These are phyloP conservation scores for Dolichoris vasculosae DNA, from an alignment of 1,140 invertebrate species.

Conservation along the genomic window DNA sequence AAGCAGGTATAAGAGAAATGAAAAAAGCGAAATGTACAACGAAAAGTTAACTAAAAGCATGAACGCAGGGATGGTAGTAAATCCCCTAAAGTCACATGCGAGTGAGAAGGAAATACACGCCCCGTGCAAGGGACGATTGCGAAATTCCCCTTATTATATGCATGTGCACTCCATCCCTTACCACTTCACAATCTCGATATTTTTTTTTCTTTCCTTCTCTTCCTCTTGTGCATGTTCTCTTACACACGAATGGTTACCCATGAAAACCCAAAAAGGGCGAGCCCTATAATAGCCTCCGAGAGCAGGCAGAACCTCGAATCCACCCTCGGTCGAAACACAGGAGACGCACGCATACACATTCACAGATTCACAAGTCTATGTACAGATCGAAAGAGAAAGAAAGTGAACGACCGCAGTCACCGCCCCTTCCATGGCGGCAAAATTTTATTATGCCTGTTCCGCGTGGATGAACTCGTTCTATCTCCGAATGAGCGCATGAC, in stretches of 20 bases:
- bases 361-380: too few species aligned
- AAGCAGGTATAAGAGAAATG: not conserved
- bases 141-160: not conserved
- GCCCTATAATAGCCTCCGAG: slow-evolving; percentile 56
- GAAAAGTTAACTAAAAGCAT: not conserved
- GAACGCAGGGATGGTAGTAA: not conserved
- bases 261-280: slow-evolving; percentile 49
- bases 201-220: not conserved
- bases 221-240: not conserved
- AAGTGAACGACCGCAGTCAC: slow-evolving; percentile 49
- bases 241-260: slow-evolving; percentile 29
- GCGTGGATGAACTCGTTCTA: slow-evolving; percentile 54
- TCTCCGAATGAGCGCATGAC: not conserved
- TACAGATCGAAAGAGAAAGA: not conserved
- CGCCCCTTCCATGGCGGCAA: slow-evolving; percentile 61
- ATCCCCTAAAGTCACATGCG: not conserved
- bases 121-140: not conserved
- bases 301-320: slow-evolving; percentile 15
- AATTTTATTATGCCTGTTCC: slow-evolving; percentile 63
- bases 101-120: slow-evolving; percentile 7
- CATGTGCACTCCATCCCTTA: not conserved
- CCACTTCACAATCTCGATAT: too few species aligned
- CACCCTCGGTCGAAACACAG: not conserved
- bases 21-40: not conserved
- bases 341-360: too few species aligned